A percentile compares a stretch with the other conserved stretches of the same genome.
Conservation (phyloP, 2,113 vertebrate genomes). For the Coryphaenoides rupestris region DNA sequence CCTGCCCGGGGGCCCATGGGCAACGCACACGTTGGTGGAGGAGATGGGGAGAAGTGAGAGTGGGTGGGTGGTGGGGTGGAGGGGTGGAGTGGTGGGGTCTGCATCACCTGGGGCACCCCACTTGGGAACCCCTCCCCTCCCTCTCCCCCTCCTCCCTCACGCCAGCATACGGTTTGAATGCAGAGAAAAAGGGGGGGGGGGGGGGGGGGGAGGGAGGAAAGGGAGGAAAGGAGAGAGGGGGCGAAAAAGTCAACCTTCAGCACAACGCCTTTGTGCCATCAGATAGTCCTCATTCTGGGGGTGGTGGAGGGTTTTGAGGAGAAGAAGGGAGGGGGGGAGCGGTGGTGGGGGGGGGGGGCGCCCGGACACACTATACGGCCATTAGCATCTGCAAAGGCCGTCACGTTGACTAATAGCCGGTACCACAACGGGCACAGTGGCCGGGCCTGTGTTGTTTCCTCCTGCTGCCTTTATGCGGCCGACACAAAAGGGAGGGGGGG, state of each 20-base stretch:
- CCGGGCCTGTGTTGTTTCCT: conserved; percentile 89
- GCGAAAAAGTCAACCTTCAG: conserved; percentile 69
- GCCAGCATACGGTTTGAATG: conserved; percentile 44
- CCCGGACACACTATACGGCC: conserved; percentile 78
- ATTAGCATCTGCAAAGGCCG: conserved; percentile 98
- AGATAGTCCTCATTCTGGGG: conserved; percentile 73
- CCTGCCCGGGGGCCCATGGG: conserved; percentile 27
- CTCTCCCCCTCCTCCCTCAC: not conserved
- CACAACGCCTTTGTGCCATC: conserved; percentile 82
- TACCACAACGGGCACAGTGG: conserved; percentile 79
- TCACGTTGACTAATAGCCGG: conserved; percentile 79
- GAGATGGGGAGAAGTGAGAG: conserved; percentile 17
- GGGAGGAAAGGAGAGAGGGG: conserved; percentile 54
- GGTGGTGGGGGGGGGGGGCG: conserved; percentile 62
- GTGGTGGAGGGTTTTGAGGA: conserved; percentile 72
- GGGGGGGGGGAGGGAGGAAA: conserved; percentile 27
- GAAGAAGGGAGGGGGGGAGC: too few species aligned
- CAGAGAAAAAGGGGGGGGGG: conserved; percentile 45
- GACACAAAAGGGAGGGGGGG: conserved; percentile 93
- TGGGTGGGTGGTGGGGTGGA: conserved; percentile 15
- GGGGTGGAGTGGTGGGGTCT: conserved; percentile 18
- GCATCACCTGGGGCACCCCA: conserved; percentile 62
- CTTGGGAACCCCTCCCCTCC: conserved; percentile 26
- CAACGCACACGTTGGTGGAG: conserved; percentile 8
- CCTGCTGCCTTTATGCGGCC: conserved; percentile 81